Conservation (phyloP, 2,888 invertebrate species). For the Fabriciana adippe region DNA sequence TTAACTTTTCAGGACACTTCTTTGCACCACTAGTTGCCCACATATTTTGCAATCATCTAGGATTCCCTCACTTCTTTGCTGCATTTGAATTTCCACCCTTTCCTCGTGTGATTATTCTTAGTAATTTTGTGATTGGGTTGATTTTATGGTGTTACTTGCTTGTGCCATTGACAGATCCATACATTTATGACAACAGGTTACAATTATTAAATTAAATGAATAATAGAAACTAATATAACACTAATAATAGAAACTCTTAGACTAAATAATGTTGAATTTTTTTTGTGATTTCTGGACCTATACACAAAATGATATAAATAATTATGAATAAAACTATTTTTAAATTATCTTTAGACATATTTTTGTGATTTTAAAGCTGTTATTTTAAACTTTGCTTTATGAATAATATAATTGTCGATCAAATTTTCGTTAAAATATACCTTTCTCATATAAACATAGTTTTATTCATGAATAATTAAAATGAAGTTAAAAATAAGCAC, state of each 20-base stretch:
- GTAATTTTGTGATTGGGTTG: slow-evolving; percentile 13
- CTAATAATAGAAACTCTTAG: background rate
- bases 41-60: slow-evolving; percentile 98
- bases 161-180: slow-evolving; percentile 88
- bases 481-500: no score
- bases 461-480: no score
- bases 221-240: background rate
- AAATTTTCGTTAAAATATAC: no score
- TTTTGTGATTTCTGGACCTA: background rate
- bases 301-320: background rate
- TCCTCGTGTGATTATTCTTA: slow-evolving; percentile 85
- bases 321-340: background rate
- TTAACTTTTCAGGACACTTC: slow-evolving; percentile 86
- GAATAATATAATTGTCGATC: no score
- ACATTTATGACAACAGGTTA: slow-evolving; percentile 83
- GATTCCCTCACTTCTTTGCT: slow-evolving; percentile 92
- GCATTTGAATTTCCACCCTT: slow-evolving; percentile 81
- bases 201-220: slow-evolving; percentile 74
- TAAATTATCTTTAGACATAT: no score
- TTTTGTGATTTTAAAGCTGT: no score
- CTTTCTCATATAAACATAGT: no score
- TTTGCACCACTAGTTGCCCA: slow-evolving; percentile 94
- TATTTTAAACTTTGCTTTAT: no score
- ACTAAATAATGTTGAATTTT: background rate
- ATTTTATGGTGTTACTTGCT: slow-evolving; percentile 88